A percentile compares a stretch with the other conserved stretches of the same genome.
Conservation (phyloP, 92 coral and sea anemone species). For the Siderastrea siderea region DNA sequence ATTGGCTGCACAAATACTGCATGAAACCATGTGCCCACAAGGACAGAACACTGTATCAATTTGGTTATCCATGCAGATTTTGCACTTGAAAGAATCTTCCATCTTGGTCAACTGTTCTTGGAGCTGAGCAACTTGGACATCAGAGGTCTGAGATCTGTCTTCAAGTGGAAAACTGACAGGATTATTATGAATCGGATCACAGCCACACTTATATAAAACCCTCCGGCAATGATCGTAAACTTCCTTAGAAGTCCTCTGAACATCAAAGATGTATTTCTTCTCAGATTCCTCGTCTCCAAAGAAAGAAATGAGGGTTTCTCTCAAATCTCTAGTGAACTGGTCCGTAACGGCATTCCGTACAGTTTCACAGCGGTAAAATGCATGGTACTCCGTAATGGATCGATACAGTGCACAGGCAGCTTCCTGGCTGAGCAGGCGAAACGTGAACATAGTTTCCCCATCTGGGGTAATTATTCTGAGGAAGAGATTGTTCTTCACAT, state of each 20-base stretch:
- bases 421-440: conserved; percentile 80
- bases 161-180: conserved; percentile 25
- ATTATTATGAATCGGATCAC: conserved; percentile 75
- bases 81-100: conserved; percentile 90
- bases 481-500: conserved; percentile 76
- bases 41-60: conserved; percentile 94
- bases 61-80: conserved; percentile 96
- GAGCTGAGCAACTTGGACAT: conserved; percentile 58
- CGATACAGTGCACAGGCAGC: conserved; percentile 93
- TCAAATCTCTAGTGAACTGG: conserved; percentile 98
- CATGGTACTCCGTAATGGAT: conserved; percentile 97
- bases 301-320: conserved; percentile 87
- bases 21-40: conserved; percentile 99
- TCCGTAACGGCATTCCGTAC: conserved; percentile 90
- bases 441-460: conserved; percentile 70
- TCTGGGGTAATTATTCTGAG: conserved; percentile 67
- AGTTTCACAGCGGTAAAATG: conserved; percentile 98
- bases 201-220: conserved; percentile 83
- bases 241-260: conserved; percentile 91
- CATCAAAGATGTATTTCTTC: conserved; percentile 97
- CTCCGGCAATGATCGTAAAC: conserved; percentile 95
- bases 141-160: conserved; percentile 17
- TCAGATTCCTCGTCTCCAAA: conserved; percentile 98
- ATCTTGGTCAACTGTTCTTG: conserved; percentile 79
- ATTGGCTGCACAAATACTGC: conserved; percentile 81